Evolutionary conservation across 2,113 vertebrate genomes (phyloP).

Genomic region (Buteo buteo): DNA sequence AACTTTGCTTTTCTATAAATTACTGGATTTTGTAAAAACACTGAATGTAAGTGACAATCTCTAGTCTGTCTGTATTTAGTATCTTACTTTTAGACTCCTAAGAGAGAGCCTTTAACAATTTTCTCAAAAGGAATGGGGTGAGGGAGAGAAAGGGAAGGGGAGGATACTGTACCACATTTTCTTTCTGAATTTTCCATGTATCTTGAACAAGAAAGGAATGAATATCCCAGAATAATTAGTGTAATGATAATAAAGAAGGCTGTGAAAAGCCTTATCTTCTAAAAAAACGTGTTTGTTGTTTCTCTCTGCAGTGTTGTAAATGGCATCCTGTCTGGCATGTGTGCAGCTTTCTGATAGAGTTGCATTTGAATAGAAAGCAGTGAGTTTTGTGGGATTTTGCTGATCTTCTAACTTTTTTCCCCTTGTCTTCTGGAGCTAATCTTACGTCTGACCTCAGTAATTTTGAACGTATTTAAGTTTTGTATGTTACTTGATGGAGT

Average conservation of each 20-base stretch:
- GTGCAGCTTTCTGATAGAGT: not conserved
- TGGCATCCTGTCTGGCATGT: not conserved
- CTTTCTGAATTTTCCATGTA: not conserved
- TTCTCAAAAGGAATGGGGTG: not conserved
- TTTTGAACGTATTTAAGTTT: not conserved
- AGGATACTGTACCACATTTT: not conserved
- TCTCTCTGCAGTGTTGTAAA: not conserved
- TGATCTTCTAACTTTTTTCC: not conserved
- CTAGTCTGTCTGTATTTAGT: not conserved
- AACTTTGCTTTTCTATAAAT: constrained; percentile 48
- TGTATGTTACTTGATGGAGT: not conserved
- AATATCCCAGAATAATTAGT: not conserved
- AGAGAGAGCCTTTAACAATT: not conserved
- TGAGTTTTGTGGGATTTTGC: not conserved
- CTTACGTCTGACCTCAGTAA: not conserved
- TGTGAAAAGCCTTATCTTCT: not conserved
- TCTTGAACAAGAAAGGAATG: not conserved
- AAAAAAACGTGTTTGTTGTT: not conserved
- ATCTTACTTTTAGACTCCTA: not conserved
- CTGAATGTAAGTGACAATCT: not conserved
- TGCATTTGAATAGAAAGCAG: not conserved
- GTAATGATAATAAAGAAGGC: not conserved
- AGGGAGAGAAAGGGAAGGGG: not conserved
- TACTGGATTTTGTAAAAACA: constrained; percentile 34
- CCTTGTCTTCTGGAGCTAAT: not conserved